A percentile compares a stretch with the other conserved stretches of the same genome.
phyloP scores from a whole-genome alignment of 1,140 invertebrate genomes.

The Acromyrmex heyeri region DNA sequence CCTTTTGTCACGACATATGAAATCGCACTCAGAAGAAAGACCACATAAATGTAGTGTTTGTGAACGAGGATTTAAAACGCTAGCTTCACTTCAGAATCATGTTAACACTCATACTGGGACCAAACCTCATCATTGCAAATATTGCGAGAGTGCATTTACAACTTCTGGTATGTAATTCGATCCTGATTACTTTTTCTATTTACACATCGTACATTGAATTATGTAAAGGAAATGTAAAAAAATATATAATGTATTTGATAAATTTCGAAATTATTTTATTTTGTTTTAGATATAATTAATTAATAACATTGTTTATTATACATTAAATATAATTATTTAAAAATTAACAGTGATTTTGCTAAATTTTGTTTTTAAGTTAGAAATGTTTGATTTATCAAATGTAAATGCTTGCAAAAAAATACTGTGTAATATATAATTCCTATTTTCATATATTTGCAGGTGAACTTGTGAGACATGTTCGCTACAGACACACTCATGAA shows the following conservation, averaged over 20 bases:
- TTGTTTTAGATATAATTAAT: background rate
- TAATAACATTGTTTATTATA: background rate
- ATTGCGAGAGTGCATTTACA: constrained; percentile 97
- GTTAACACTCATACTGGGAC: constrained; percentile 98
- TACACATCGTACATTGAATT: background rate
- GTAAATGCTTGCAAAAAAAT: background rate
- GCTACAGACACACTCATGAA: constrained; percentile 97
- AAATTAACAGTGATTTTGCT: background rate
- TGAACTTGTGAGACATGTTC: constrained; percentile 96
- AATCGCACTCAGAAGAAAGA: constrained; percentile 97
- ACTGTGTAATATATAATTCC: background rate
- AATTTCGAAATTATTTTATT: background rate
- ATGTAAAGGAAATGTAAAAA: background rate
- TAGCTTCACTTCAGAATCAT: constrained; percentile 97
- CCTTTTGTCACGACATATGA: constrained; percentile 97
- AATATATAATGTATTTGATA: background rate
- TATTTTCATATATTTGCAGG: constrained; percentile 87
- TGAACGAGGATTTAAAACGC: constrained; percentile 97
- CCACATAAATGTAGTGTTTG: constrained; percentile 98
- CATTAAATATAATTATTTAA: background rate
- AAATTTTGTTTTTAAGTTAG: background rate
- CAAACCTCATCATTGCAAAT: constrained; percentile 97
- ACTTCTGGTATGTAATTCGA: constrained; percentile 91
- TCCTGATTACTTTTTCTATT: constrained; percentile 10
- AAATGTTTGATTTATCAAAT: background rate